Conservation (phyloP, 2,888 invertebrate genomes). For the Philonicus albiceps region DNA sequence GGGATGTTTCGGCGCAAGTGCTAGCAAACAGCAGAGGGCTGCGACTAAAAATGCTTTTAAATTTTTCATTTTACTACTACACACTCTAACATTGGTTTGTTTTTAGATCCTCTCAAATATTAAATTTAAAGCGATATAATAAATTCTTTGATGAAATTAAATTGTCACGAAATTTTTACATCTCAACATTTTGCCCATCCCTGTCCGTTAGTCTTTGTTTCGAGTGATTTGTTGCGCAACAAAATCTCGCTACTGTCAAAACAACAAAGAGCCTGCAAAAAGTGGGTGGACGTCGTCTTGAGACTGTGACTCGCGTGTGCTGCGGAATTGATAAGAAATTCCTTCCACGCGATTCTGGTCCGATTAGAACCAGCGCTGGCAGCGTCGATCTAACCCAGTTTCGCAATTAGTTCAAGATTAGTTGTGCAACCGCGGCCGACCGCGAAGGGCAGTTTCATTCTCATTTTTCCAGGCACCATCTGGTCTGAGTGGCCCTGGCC, state of each 20-base stretch:
- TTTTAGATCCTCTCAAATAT: neutral
- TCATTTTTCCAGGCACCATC: neutral
- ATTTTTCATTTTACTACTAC: neutral
- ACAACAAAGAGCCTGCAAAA: neutral
- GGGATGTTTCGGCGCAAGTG: neutral
- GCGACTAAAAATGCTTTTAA: neutral
- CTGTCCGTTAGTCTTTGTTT: neutral
- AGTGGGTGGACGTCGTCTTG: neutral
- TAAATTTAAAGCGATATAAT: too few relatives aligned
- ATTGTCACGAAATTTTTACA: neutral
- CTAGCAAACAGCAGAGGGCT: neutral
- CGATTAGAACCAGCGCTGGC: neutral
- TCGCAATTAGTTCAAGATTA: conserved; percentile 7
- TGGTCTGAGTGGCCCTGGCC: neutral
- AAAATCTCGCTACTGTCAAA: neutral
- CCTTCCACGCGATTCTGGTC: neutral
- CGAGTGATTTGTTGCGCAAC: neutral
- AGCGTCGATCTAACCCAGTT: neutral
- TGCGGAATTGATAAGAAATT: neutral
- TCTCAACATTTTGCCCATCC: neutral
- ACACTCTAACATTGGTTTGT: neutral
- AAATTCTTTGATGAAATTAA: too few relatives aligned
- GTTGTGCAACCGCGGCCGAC: neutral
- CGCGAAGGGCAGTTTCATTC: neutral
- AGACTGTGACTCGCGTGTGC: neutral